Evolutionary conservation across 1,140 invertebrate genomes (phyloP).

Genomic region (Araneus ventricosus): DNA sequence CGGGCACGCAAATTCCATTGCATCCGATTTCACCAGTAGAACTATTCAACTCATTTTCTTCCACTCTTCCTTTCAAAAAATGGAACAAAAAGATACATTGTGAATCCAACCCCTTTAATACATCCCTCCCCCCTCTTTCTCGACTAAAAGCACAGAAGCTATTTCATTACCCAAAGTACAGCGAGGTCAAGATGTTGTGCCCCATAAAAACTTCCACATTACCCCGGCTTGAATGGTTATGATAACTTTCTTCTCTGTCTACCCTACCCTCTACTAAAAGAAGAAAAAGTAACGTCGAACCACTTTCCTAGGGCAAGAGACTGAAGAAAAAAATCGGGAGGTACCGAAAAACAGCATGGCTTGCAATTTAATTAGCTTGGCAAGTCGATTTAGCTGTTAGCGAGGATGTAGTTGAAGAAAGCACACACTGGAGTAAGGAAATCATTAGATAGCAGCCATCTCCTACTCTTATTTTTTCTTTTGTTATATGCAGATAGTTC

Average conservation of each 20-base stretch:
- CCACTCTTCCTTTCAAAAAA: not conserved
- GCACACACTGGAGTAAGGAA: slow-evolving; percentile 28
- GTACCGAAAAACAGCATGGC: slow-evolving; percentile 23
- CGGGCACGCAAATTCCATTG: not conserved
- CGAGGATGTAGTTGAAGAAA: slow-evolving; percentile 2
- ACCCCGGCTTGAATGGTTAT: slow-evolving; percentile 24
- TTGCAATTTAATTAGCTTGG: slow-evolving; percentile 58
- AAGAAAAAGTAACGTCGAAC: not conserved
- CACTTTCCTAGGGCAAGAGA: not conserved
- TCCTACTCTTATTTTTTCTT: not conserved
- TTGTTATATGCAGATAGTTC: not conserved
- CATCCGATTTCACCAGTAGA: not conserved
- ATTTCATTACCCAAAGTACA: slow-evolving; percentile 45
- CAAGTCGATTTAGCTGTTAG: slow-evolving; percentile 44
- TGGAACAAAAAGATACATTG: not conserved
- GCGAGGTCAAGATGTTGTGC: slow-evolving; percentile 23
- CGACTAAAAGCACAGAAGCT: slow-evolving; percentile 5
- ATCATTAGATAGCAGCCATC: slow-evolving; percentile 8
- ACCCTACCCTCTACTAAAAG: not conserved
- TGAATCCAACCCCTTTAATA: not conserved
- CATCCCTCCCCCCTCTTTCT: not conserved
- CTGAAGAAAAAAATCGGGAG: not conserved
- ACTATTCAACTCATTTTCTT: not conserved
- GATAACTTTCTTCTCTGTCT: slow-evolving; percentile 21
- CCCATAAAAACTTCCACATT: slow-evolving; percentile 36